Conservation (phyloP, 1,140 invertebrate genomes). For the Grapholita molesta region DNA sequence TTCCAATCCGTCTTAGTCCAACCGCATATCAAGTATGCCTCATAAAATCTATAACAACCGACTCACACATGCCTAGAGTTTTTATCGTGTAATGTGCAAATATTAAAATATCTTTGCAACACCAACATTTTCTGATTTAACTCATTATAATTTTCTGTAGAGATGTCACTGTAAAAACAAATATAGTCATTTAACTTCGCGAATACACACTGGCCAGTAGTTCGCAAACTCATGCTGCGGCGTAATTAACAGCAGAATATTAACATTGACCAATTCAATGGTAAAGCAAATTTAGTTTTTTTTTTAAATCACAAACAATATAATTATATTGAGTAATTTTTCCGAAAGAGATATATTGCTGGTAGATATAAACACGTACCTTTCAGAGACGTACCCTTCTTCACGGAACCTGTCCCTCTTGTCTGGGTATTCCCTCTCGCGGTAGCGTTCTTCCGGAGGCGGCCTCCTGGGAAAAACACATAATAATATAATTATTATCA, state of each 20-base stretch:
- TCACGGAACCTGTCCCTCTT: conserved; percentile 59
- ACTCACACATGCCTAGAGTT: conserved; percentile 65
- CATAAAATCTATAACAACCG: conserved; percentile 34
- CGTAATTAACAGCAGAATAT: not conserved
- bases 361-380: conserved; percentile 35
- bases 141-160: conserved; percentile 72
- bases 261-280: not conserved
- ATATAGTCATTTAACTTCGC: conserved; percentile 69
- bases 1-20: not conserved
- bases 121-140: conserved; percentile 64
- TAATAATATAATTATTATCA: too few relatives aligned
- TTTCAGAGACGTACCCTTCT: conserved; percentile 45
- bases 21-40: conserved; percentile 19
- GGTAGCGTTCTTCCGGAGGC: conserved; percentile 48
- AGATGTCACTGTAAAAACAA: conserved; percentile 76
- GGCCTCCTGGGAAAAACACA: conserved; percentile 20
- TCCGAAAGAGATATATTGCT: not conserved
- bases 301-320: not conserved
- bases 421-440: conserved; percentile 50
- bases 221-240: conserved; percentile 34
- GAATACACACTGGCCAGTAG: conserved; percentile 30
- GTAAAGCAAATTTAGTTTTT: not conserved
- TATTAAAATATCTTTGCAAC: conserved; percentile 70
- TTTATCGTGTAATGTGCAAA: conserved; percentile 64
- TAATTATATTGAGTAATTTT: not conserved